phyloP scores from a whole-genome alignment of 2,888 invertebrate genomes.

The Lithosia quadra region DNA sequence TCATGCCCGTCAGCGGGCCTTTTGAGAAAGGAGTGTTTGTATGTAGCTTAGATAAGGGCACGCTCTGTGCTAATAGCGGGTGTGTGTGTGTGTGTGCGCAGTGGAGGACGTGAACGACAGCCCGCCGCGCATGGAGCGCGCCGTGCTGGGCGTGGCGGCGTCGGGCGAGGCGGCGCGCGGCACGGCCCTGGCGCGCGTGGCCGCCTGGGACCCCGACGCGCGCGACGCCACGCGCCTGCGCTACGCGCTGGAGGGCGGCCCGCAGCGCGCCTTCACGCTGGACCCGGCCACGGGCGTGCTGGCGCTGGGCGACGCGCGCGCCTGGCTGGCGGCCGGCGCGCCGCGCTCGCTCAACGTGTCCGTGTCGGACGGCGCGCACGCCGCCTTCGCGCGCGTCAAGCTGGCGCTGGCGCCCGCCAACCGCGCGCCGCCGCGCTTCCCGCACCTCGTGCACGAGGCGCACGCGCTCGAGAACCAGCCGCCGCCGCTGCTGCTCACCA shows the following conservation, averaged over 20 bases:
- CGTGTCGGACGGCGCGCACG: slow-evolving; percentile 98
- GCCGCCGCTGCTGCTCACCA: slow-evolving; percentile 91
- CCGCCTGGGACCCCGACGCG: slow-evolving; percentile 95
- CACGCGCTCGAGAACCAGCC: slow-evolving; percentile 93
- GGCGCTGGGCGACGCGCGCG: slow-evolving; percentile 61
- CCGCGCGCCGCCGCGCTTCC: slow-evolving; percentile 92
- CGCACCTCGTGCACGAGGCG: slow-evolving; percentile 92
- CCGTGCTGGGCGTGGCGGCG: slow-evolving; percentile 91
- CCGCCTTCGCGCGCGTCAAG: slow-evolving; percentile 94
- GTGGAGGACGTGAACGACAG: slow-evolving; percentile 97
- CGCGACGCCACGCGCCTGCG: slow-evolving; percentile 91
- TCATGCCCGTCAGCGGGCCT: too few species aligned
- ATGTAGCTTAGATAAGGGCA: slow-evolving; percentile 19
- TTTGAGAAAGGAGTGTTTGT: too few species aligned
- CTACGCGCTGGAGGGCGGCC: slow-evolving; percentile 90
- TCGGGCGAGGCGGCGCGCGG: slow-evolving; percentile 94
- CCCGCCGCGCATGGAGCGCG: slow-evolving; percentile 94
- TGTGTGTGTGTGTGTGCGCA: too few species aligned
- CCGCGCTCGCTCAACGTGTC: slow-evolving; percentile 93
- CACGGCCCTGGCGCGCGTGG: slow-evolving; percentile 95
- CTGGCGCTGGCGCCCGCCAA: slow-evolving; percentile 93
- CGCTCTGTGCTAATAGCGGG: too few species aligned
- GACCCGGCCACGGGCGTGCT: slow-evolving; percentile 72
- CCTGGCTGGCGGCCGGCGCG: slow-evolving; percentile 87
- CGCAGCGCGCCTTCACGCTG: slow-evolving; percentile 63